Percentiles rank a stretch among this genome's conserved stretches.
phyloP scores from a whole-genome alignment of 2,888 invertebrate species.

The Sphaerophoria taeniata region DNA sequence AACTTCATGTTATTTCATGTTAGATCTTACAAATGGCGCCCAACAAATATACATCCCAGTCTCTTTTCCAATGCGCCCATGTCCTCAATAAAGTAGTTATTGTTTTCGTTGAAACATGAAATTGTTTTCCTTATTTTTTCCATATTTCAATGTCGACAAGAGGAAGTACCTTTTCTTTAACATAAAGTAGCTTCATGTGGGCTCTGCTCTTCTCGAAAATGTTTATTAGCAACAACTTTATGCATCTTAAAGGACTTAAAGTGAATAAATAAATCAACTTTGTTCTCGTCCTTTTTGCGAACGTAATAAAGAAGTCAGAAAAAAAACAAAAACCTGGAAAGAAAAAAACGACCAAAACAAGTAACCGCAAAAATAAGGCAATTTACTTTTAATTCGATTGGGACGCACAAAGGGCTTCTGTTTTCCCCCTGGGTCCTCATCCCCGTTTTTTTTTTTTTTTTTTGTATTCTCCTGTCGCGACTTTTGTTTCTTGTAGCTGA shows the following conservation, averaged over 20 bases:
- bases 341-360: conserved; percentile 21
- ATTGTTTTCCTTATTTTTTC: conserved; percentile 24
- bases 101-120: conserved; percentile 53
- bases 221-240: conserved; percentile 61
- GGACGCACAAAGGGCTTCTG: conserved; percentile 50
- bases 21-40: too few relatives aligned
- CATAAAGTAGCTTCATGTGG: conserved; percentile 5
- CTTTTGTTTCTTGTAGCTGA: neutral
- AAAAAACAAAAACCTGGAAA: conserved; percentile 8
- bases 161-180: neutral
- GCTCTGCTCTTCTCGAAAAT: conserved; percentile 18
- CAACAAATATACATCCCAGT: too few relatives aligned
- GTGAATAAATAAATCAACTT: conserved; percentile 68
- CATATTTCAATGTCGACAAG: conserved; percentile 22
- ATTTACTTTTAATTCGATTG: conserved; percentile 71
- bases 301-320: neutral
- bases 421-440: too few relatives aligned
- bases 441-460: neutral
- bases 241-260: conserved; percentile 69
- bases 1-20: too few relatives aligned
- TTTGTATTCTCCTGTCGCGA: neutral
- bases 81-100: conserved; percentile 57
- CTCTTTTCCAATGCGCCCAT: neutral
- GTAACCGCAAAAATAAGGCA: conserved; percentile 63
- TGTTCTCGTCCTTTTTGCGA: neutral